A percentile compares a stretch with the other conserved stretches of the same genome.
Conservation (phyloP, 2,888 invertebrate genomes). For the Encarsia formosa region DNA sequence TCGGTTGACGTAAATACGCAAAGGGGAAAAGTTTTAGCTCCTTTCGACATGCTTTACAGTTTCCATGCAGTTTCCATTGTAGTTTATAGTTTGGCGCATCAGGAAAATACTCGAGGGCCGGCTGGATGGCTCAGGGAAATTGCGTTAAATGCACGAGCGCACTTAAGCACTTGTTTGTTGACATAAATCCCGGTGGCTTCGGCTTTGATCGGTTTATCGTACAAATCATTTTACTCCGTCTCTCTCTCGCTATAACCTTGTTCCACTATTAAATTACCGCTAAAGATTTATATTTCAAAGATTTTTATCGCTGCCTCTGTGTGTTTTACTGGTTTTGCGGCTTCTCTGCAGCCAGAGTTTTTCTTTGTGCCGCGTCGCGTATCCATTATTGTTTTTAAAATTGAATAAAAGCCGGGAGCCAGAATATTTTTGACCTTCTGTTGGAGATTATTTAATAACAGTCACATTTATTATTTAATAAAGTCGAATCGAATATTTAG, state of each 20-base stretch:
- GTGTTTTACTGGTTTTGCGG: too few species aligned
- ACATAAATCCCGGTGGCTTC: slow-evolving; percentile 1
- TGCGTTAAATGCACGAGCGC: slow-evolving; percentile 14
- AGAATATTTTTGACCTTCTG: too few species aligned
- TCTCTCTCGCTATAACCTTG: background rate
- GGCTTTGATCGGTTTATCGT: background rate
- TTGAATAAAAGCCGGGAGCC: too few species aligned
- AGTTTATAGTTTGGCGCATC: slow-evolving; percentile 14
- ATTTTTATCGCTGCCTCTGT: too few species aligned
- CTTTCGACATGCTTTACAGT: slow-evolving; percentile 11
- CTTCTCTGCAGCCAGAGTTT: too few species aligned
- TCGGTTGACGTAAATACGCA: slow-evolving; percentile 17
- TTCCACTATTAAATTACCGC: too few species aligned
- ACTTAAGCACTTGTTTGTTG: slow-evolving; percentile 14
- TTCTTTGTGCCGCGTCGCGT: too few species aligned
- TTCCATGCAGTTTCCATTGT: slow-evolving; percentile 23
- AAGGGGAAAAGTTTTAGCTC: slow-evolving; percentile 14
- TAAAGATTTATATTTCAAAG: too few species aligned
- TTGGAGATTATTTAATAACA: too few species aligned
- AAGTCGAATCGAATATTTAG: too few species aligned
- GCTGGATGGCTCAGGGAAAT: slow-evolving; percentile 8
- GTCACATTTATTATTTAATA: too few species aligned
- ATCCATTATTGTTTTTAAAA: too few species aligned
- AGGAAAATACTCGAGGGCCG: slow-evolving; percentile 2
- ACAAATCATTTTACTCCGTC: slow-evolving; percentile 1